Evolutionary conservation across 2,113 vertebrate species (phyloP).

Genomic region (Oryctolagus cuniculus): DNA sequence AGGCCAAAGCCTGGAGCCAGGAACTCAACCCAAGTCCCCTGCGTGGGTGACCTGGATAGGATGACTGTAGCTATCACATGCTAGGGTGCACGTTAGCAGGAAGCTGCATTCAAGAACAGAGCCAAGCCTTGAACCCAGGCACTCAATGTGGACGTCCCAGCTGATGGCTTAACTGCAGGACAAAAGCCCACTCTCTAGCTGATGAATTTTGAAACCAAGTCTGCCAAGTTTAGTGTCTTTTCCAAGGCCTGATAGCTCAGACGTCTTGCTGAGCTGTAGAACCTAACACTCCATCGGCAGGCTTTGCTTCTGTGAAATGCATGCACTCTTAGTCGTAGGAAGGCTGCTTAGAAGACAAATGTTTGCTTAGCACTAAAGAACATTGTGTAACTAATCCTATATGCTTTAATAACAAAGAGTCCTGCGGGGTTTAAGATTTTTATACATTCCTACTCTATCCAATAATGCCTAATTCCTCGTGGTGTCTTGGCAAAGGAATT

Average conservation of each 20-base stretch:
- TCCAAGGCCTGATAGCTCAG: not conserved
- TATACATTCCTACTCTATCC: not conserved
- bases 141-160: too few species aligned
- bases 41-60: too few species aligned
- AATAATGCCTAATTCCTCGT: not conserved
- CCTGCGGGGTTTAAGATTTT: not conserved
- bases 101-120: too few species aligned
- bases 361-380: not conserved
- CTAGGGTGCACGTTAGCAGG: too few species aligned
- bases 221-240: not conserved
- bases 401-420: not conserved
- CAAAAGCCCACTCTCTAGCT: too few species aligned
- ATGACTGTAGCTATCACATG: too few species aligned
- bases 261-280: not conserved
- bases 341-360: not conserved
- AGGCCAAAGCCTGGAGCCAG: too few species aligned
- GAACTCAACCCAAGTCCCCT: too few species aligned
- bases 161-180: too few species aligned
- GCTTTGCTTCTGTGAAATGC: not conserved
- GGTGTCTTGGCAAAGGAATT: not conserved
- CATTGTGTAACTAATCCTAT: not conserved
- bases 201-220: not conserved
- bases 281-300: not conserved
- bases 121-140: too few species aligned
- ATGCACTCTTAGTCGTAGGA: not conserved